A percentile compares a stretch with the other conserved stretches of the same genome.
These are phyloP conservation scores for Drosophila picticornis DNA, from an alignment of 2,888 invertebrate genomes.

Conservation along the genomic window DNA sequence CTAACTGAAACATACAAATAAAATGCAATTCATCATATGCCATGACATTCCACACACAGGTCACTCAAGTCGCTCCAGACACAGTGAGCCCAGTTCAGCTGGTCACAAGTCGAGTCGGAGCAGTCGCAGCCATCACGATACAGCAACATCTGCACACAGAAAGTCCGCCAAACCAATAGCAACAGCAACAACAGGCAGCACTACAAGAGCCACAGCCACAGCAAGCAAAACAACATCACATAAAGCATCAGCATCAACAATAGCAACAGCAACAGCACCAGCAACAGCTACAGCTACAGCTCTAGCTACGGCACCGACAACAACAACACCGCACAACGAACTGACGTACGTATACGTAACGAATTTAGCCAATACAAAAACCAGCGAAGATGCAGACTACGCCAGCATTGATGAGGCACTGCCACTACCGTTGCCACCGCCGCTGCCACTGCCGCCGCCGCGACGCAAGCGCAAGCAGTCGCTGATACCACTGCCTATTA, in stretches of 20 bases:
- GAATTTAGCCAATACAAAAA: slow-evolving; percentile 79
- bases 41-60: slow-evolving; percentile 59
- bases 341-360: slow-evolving; percentile 85
- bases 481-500: slow-evolving; percentile 77
- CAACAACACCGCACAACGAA: slow-evolving; percentile 72
- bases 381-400: slow-evolving; percentile 55
- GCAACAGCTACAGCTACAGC: slow-evolving; percentile 45
- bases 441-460: slow-evolving; percentile 79
- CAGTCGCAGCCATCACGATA: slow-evolving; percentile 49
- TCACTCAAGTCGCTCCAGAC: slow-evolving; percentile 83
- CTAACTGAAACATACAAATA: neutral
- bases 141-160: slow-evolving; percentile 55
- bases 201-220: slow-evolving; percentile 49
- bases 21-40: slow-evolving; percentile 19
- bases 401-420: slow-evolving; percentile 69
- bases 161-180: slow-evolving; percentile 32
- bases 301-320: slow-evolving; percentile 15
- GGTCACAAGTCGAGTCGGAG: slow-evolving; percentile 55
- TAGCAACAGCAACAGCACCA: slow-evolving; percentile 19
- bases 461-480: slow-evolving; percentile 83
- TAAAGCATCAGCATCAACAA: slow-evolving; percentile 50
- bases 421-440: slow-evolving; percentile 17
- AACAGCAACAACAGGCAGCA: slow-evolving; percentile 24
- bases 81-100: slow-evolving; percentile 57
- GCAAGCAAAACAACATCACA: slow-evolving; percentile 49